Base-by-base conservation (phyloP, 2,888 invertebrate genomes). In the Bunonema sp. region DNA sequence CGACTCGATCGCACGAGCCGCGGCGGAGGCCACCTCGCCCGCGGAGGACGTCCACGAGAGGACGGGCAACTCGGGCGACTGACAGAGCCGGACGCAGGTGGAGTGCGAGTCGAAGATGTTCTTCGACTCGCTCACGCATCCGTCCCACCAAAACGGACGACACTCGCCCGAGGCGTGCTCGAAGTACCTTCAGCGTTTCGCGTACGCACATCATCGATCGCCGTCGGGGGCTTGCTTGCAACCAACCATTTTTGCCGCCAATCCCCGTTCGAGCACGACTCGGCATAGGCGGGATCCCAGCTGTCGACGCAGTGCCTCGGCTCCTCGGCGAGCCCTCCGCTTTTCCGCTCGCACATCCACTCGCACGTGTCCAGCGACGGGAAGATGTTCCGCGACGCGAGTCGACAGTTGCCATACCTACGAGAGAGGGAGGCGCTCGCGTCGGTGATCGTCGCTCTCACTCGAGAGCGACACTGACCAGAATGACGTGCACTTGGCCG, bases 311-410 rank as follows among this genome's bases (percentile, higher is more conserved):
- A 64, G 31, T 53, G 43, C 7, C 12, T 26, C 12, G 5, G 26
- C 26, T 26, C 26, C 26, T 26, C 10, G 20, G 20, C 12, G 5
- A 12, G 8, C 34, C 51, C 48, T 24, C 52, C 51, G 21, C 47
- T 35, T 31, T 53, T 50, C 33, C 57, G 36, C 37, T 62, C 62
- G 42, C 65, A 65, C 22, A 63, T 50, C 64, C 64, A 65, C 39
- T 61, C 53, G 40, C 65, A 65, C 2, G 58, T 49, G 16, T 50
- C 52, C 2, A 61, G 37, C 4, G 55, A 50, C 3, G 54, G 45
- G 45, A 57, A 65, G 36, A 65, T 57, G 45, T 65, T 65, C 41
- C 56, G 44, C 37, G 49, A 54, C 16, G 43, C 49, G 16, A 61
- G 54, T 40, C 52, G 52, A 44, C 61, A 62, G 36, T 60, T 56